phyloP scores from a whole-genome alignment of 1,140 invertebrate genomes.

The Heliconius hewitsoni region DNA sequence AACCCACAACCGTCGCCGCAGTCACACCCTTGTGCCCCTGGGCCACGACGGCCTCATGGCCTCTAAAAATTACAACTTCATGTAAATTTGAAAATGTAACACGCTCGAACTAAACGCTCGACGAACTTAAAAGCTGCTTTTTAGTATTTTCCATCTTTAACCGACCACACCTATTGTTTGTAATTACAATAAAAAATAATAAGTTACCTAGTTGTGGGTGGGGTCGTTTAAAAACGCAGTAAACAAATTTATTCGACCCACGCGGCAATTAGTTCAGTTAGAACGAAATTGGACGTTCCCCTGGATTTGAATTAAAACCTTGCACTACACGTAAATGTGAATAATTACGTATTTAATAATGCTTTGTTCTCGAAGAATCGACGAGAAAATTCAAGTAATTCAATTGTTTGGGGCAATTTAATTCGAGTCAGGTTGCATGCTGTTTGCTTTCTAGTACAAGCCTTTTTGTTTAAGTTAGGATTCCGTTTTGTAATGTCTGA shows the following conservation, averaged over 20 bases:
- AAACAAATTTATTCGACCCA: constrained; percentile 79
- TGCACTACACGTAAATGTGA: constrained; percentile 77
- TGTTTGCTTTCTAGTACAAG: constrained; percentile 63
- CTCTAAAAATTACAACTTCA: background rate
- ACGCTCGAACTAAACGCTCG: background rate
- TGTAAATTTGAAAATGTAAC: background rate
- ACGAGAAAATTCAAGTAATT: constrained; percentile 80
- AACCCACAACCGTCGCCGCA: too few relatives aligned
- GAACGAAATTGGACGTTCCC: constrained; percentile 74
- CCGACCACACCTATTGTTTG: constrained; percentile 46
- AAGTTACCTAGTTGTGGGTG: constrained; percentile 62
- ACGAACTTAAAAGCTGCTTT: background rate
- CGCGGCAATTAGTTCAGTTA: constrained; percentile 78
- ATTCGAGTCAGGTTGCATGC: constrained; percentile 62
- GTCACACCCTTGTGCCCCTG: too few relatives aligned
- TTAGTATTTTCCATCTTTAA: constrained; percentile 42
- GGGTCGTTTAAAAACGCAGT: constrained; percentile 75
- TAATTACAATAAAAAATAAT: constrained; percentile 61
- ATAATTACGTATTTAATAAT: constrained; percentile 81
- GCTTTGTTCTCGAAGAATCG: constrained; percentile 74
- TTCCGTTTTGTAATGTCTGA: background rate
- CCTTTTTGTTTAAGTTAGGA: constrained; percentile 18
- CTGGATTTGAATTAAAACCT: constrained; percentile 76
- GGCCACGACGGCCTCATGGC: too few relatives aligned
- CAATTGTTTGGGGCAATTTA: constrained; percentile 79